A percentile compares a stretch with the other conserved stretches of the same genome.
Evolutionary conservation across 2,113 vertebrate species (phyloP).

Genomic region (Collichthys lucidus): DNA sequence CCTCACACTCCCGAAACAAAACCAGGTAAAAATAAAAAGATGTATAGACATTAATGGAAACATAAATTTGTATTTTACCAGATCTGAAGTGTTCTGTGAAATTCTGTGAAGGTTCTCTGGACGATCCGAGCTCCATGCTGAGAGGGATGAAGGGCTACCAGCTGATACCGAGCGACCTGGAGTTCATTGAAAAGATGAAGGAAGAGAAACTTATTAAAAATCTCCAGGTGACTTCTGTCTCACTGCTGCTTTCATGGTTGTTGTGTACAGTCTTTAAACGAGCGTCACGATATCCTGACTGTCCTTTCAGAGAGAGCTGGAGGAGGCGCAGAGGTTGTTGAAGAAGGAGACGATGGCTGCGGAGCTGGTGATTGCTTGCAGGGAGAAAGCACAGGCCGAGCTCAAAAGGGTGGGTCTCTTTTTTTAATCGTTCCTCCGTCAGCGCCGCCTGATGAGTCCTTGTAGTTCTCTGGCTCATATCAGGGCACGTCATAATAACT

Average conservation of each 20-base stretch:
- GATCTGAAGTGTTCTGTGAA: not conserved
- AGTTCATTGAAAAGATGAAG: conserved; percentile 71
- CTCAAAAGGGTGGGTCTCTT: conserved; percentile 58
- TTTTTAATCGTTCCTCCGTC: not conserved
- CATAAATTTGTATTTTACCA: not conserved
- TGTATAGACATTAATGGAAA: no score
- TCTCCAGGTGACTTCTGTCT: conserved; percentile 59
- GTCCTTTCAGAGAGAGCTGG: conserved; percentile 63
- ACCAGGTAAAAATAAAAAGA: conserved; percentile 10
- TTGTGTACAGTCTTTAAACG: no score
- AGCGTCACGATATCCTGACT: not conserved
- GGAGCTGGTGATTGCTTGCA: conserved; percentile 30
- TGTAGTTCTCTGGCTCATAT: not conserved
- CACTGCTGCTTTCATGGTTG: not conserved
- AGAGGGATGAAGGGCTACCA: conserved; percentile 79
- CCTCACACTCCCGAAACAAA: not conserved
- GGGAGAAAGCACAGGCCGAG: conserved; percentile 30
- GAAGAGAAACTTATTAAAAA: conserved; percentile 59
- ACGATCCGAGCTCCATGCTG: conserved; percentile 54
- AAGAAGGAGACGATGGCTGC: conserved; percentile 33
- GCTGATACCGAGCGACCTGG: conserved; percentile 65
- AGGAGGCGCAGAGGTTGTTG: conserved; percentile 38
- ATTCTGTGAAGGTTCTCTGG: not conserved
- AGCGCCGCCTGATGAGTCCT: not conserved
- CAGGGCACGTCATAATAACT: not conserved